These are phyloP conservation scores for Drosophila putrida DNA, from an alignment of 2,888 invertebrate genomes.

Conservation along the genomic window DNA sequence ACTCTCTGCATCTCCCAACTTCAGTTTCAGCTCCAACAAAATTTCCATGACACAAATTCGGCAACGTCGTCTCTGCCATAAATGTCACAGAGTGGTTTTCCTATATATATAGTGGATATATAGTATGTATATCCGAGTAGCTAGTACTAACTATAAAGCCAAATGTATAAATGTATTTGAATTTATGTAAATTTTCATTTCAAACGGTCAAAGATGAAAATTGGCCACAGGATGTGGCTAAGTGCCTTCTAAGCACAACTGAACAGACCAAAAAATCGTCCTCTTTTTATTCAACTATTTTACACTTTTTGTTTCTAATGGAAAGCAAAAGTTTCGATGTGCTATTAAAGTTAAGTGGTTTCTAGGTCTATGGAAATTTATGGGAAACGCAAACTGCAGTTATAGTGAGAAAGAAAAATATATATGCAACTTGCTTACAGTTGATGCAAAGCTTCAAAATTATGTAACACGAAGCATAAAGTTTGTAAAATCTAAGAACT, in stretches of 20 bases:
- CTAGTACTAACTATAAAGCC: conserved; percentile 20
- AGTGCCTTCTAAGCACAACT: conserved; percentile 52
- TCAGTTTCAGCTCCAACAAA: not conserved
- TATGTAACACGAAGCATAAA: not conserved
- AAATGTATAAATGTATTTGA: conserved; percentile 51
- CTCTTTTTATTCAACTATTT: conserved; percentile 20
- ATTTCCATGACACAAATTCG: conserved; percentile 65
- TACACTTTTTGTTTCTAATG: conserved; percentile 36
- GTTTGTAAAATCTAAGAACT: not conserved
- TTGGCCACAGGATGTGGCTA: conserved; percentile 62
- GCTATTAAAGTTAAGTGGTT: conserved; percentile 62
- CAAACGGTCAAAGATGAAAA: conserved; percentile 51
- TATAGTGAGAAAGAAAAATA: conserved; percentile 7
- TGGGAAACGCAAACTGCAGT: conserved; percentile 13
- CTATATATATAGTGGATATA: conserved; percentile 4
- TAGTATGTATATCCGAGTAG: conserved; percentile 2
- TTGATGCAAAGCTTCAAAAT: not conserved
- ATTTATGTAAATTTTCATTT: conserved; percentile 60
- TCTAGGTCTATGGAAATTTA: conserved; percentile 43
- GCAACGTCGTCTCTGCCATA: conserved; percentile 46
- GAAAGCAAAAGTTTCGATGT: conserved; percentile 70
- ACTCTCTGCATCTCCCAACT: conserved; percentile 2
- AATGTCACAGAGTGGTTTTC: conserved; percentile 58
- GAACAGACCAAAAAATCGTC: not conserved
- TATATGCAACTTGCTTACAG: conserved; percentile 3